phyloP scores from a whole-genome alignment of 2,797 vertebrate genomes.

The Muscicapa comitata region DNA sequence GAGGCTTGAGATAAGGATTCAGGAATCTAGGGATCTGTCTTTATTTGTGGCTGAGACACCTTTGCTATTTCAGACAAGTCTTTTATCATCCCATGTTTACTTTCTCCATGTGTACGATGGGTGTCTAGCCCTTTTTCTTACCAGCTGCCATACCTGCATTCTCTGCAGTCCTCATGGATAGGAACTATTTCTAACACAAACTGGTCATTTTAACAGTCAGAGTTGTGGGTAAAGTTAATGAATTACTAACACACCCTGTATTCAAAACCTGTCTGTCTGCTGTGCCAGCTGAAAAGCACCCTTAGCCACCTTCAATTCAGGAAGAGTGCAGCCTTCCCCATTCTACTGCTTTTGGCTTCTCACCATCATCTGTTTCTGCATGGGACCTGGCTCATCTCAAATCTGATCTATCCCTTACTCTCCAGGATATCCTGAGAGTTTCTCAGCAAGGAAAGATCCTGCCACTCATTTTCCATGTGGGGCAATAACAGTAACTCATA shows the following conservation, averaged over 20 bases:
- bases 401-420: not conserved
- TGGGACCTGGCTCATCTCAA: not conserved
- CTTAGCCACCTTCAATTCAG: not conserved
- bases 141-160: not conserved
- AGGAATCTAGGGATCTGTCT: not conserved
- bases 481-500: not conserved
- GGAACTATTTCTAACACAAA: not conserved
- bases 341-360: not conserved
- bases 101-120: not conserved
- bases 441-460: not conserved
- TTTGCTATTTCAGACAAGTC: not conserved
- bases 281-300: not conserved
- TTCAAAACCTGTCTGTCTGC: not conserved
- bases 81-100: not conserved
- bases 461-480: not conserved
- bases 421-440: not conserved
- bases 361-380: not conserved
- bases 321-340: not conserved
- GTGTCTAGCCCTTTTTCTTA: not conserved
- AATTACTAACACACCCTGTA: not conserved
- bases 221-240: not conserved
- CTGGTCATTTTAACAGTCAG: not conserved
- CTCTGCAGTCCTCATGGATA: not conserved
- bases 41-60: not conserved
- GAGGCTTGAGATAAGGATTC: not conserved